A percentile compares a stretch with the other conserved stretches of the same genome.
These are phyloP conservation scores for Poecilia latipinna DNA, from an alignment of 2,113 vertebrate species.

Conservation along the genomic window DNA sequence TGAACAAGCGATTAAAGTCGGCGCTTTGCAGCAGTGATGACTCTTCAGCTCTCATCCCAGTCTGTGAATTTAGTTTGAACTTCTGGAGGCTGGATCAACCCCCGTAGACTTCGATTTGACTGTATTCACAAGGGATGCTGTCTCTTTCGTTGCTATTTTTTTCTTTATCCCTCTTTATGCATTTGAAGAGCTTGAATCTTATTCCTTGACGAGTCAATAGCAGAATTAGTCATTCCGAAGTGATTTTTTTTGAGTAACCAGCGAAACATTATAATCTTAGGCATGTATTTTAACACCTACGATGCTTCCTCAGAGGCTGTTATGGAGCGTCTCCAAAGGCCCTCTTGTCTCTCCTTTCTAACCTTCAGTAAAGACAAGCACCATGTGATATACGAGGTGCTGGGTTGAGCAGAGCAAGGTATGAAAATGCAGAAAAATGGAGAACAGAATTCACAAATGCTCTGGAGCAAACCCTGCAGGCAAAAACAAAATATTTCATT, in stretches of 20 bases:
- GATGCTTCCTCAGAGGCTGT: not conserved
- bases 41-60: slow-evolving; percentile 13
- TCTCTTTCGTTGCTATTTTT: slow-evolving; percentile 26
- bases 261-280: not conserved
- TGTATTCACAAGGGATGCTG: slow-evolving; percentile 17
- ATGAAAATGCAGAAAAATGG: not conserved
- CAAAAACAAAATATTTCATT: slow-evolving; percentile 27
- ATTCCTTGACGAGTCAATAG: slow-evolving; percentile 12
- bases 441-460: not conserved
- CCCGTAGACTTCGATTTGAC: slow-evolving; percentile 27
- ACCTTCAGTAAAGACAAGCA: not conserved
- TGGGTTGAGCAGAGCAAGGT: not conserved
- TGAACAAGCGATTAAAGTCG: slow-evolving; percentile 40
- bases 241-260: not conserved
- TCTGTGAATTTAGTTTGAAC: slow-evolving; percentile 40
- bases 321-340: not conserved
- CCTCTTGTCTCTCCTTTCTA: not conserved
- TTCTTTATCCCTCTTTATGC: slow-evolving; percentile 14
- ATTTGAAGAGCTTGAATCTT: slow-evolving; percentile 15
- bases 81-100: slow-evolving; percentile 34
- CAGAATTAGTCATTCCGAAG: not conserved
- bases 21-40: slow-evolving; percentile 36
- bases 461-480: slow-evolving; percentile 24
- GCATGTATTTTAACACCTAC: not conserved
- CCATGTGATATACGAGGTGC: not conserved